Evolutionary conservation across 2,113 vertebrate genomes (phyloP).

Genomic region (Mesocricetus auratus): DNA sequence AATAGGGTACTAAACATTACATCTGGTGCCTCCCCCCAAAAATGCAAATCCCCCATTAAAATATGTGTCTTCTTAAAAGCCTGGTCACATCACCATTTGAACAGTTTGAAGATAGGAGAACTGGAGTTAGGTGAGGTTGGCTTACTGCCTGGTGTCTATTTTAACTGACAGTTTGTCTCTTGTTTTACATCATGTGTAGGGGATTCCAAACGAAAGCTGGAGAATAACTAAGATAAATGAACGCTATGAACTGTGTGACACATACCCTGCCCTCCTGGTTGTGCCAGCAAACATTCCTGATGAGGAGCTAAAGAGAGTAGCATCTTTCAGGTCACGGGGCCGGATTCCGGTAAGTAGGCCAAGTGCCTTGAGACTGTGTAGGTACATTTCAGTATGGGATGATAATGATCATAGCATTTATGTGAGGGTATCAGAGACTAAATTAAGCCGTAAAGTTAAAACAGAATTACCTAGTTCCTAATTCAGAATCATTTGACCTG

Average conservation of each 20-base stretch:
- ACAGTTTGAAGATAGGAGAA: background rate
- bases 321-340: constrained; percentile 94
- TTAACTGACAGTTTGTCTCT: background rate
- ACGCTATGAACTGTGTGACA: constrained; percentile 96
- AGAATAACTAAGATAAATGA: constrained; percentile 96
- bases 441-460: constrained; percentile 24
- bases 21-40: background rate
- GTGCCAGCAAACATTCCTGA: constrained; percentile 96
- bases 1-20: constrained; percentile 15
- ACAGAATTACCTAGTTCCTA: constrained; percentile 21
- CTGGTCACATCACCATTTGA: background rate
- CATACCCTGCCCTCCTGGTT: constrained; percentile 93
- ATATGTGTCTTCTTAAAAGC: background rate
- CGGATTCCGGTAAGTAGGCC: constrained; percentile 93
- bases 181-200: constrained; percentile 86
- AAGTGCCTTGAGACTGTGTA: constrained; percentile 50
- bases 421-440: constrained; percentile 35
- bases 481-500: background rate
- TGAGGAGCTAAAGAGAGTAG: constrained; percentile 94
- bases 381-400: constrained; percentile 12
- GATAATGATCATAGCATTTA: constrained; percentile 61
- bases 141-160: background rate
- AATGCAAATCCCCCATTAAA: constrained; percentile 12
- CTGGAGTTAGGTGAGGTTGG: background rate
- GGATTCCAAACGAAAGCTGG: constrained; percentile 99